Evolutionary conservation across 2,113 vertebrate species (phyloP).

Genomic region (Hippocampus barbouri): DNA sequence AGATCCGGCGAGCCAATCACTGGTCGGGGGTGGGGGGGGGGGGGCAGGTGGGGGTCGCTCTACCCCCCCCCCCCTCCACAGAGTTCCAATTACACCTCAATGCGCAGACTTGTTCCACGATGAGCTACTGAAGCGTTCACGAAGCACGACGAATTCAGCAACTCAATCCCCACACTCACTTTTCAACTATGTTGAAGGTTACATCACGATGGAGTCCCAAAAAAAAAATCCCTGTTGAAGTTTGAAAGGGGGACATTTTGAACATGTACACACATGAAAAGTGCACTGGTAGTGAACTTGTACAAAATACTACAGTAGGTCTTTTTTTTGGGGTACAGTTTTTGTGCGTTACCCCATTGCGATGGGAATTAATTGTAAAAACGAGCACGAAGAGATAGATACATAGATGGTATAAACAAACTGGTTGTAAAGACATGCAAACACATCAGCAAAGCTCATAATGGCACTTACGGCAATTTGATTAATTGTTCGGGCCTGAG

Average conservation of each 20-base stretch:
- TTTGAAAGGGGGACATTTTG: background rate
- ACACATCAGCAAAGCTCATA: background rate
- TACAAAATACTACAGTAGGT: too few species aligned
- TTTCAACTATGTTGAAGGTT: background rate
- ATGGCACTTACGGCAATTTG: background rate
- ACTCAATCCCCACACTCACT: background rate
- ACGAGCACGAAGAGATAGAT: too few species aligned
- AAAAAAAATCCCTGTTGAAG: background rate
- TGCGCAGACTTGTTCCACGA: constrained; percentile 42
- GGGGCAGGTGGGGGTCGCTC: constrained; percentile 1
- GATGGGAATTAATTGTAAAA: too few species aligned
- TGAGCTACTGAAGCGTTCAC: constrained; percentile 18
- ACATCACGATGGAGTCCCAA: background rate
- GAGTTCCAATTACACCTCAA: constrained; percentile 61
- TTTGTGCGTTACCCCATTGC: too few species aligned
- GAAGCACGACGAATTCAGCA: background rate
- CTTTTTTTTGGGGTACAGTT: too few species aligned
- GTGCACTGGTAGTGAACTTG: too few species aligned
- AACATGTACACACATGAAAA: too few species aligned
- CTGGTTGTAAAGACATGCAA: background rate
- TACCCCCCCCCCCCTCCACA: constrained; percentile 23
- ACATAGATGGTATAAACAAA: too few species aligned
- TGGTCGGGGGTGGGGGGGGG: background rate
- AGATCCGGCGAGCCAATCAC: constrained; percentile 61
- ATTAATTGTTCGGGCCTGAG: background rate